Evolutionary conservation across 2,797 vertebrate genomes (phyloP), one percentile per base, ranked within the genome.

Genomic region (Limosa lapponica): DNA sequence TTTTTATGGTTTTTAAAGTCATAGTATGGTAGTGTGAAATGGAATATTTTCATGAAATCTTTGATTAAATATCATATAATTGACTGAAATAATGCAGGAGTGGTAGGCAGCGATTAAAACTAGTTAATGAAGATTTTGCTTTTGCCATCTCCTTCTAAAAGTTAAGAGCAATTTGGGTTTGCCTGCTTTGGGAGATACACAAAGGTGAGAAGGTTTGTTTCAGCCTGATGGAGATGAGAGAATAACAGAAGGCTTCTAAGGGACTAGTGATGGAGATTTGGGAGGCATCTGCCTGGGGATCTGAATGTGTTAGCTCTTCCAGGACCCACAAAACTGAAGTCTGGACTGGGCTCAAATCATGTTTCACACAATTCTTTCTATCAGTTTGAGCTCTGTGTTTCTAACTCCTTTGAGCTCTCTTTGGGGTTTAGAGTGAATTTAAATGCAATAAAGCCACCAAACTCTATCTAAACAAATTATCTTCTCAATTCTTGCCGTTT

Each of bases 251-350:
- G 92, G 95, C 85, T 96, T 93, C 73, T 89, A 58, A 74, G 57
- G 84, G 78, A 94, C 87, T 87, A 90, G 58, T 27, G 83, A 88
- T 92, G 83, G 70, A 87, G 89, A 89, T 91, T 34, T 92, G 66
- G 94, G 94, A 96, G 90, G 95, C 91, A 95, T 95, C 90, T 97
- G 89, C 89, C 82, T 96, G 64, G 77, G 88, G 77, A 96, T 89
- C 41, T 91, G 73, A 90, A 94, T 82, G 90, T 94, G 94, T 96
- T 96, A 95, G 52, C 71, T 94, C 88, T 93, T 48, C 67, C 59
- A 91, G 86, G 74, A 46, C 67, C 93, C 49, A 82, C 19, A 93
- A 83, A 97, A 92, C 51, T 89, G 90, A 88, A 96, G 92, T 70
- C 90, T 96, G 91, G 91, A 94, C 78, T 89, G 82, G 86, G 67